Conservation (phyloP, 2,797 vertebrate species). For the Denticeps clupeoides region DNA sequence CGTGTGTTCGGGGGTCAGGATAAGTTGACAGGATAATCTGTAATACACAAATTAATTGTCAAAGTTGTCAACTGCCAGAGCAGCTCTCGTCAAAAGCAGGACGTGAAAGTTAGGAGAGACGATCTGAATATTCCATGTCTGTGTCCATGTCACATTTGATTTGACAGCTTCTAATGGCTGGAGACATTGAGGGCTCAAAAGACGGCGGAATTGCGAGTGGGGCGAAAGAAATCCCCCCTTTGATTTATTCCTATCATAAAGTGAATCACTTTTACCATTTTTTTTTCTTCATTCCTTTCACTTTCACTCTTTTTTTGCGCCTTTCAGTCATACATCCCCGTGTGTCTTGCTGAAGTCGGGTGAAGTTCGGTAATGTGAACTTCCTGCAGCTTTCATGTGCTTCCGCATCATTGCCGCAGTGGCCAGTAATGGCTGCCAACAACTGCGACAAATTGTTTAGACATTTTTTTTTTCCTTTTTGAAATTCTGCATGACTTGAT, state of each 20-base stretch:
- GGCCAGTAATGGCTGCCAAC: no score
- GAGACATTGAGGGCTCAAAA: constrained; percentile 47
- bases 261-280: constrained; percentile 21
- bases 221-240: constrained; percentile 43
- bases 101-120: constrained; percentile 48
- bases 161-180: constrained; percentile 57
- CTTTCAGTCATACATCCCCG: not conserved
- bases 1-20: constrained; percentile 27
- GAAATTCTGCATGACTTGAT: no score
- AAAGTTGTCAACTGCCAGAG: constrained; percentile 42
- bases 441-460: no score
- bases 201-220: constrained; percentile 46
- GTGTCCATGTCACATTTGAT: constrained; percentile 49
- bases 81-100: constrained; percentile 27
- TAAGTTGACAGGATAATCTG: constrained; percentile 51
- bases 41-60: constrained; percentile 59
- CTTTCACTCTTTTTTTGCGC: not conserved
- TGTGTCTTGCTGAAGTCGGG: no score
- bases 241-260: constrained; percentile 26
- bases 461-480: no score
- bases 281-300: not conserved
- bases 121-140: constrained; percentile 52
- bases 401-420: no score
- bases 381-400: no score
- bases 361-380: no score